Percentiles rank a stretch among this genome's conserved stretches.
Conservation (phyloP, 2,797 vertebrate genomes). For the Dallia pectoralis region DNA sequence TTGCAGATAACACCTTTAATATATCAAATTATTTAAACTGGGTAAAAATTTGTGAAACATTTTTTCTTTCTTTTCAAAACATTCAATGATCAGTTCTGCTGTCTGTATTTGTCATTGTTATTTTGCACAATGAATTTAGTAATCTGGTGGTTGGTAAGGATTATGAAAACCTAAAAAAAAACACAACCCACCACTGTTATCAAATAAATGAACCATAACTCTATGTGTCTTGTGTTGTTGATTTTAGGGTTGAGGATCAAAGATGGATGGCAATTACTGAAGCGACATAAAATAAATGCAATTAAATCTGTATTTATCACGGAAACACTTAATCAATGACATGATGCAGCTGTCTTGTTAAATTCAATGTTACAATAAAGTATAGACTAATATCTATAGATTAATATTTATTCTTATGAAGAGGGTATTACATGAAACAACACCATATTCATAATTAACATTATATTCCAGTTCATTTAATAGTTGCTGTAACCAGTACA, state of each 20-base stretch:
- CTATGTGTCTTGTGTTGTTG: neutral
- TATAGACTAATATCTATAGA: too few relatives aligned
- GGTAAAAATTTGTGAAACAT: neutral
- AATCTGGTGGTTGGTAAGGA: neutral
- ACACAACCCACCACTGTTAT: neutral
- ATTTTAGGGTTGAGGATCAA: neutral
- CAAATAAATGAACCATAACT: constrained; percentile 10
- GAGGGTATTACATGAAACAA: too few relatives aligned
- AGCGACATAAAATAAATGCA: too few relatives aligned
- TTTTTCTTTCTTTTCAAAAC: neutral
- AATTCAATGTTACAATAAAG: too few relatives aligned
- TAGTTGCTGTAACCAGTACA: too few relatives aligned
- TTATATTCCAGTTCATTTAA: too few relatives aligned
- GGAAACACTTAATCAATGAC: too few relatives aligned
- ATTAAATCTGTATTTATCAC: too few relatives aligned
- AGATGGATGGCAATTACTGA: too few relatives aligned
- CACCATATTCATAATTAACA: too few relatives aligned
- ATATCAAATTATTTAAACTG: neutral
- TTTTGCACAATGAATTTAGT: neutral
- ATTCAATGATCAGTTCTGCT: constrained; percentile 1
- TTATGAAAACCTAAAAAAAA: neutral
- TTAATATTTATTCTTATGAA: too few relatives aligned
- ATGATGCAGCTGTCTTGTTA: too few relatives aligned
- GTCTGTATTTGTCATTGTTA: neutral
- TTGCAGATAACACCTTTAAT: neutral